Base-by-base conservation (phyloP, 2,113 vertebrate species). In the Centropus bengalensis region DNA sequence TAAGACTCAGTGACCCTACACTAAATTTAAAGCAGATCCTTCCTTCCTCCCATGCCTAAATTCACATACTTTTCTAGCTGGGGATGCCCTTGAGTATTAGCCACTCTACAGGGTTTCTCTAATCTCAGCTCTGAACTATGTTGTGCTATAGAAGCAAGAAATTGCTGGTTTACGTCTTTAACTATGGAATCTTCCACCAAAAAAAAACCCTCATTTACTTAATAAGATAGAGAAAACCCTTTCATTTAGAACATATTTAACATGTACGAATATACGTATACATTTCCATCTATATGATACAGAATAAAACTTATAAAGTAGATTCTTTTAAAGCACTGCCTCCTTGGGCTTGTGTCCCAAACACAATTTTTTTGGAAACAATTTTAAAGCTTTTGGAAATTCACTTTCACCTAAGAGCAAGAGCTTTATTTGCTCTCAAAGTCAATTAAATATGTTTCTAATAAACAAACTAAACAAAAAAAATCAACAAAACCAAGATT, bases 1-100 rank as follows among this genome's bases (percentile, higher is more conserved):
- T 98, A 98, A 97, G 98, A 98, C 94, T 98, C 98, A 98, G 98
- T 98, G 98, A 98, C 98, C 98, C 98, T 97, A 98, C 97, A 98
- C 98, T 98, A 98, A 98, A 98, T 97, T 98, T 98, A 98, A 98
- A 98, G 98, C 98, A 98, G 98, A 98, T 98, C 98, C 98, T 98
- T 98, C 98, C 98, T 98, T 98, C 98, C 98, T 98, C 98, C 97
- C 98, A 98, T 98, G 98, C 97, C 97, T 97, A 98, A 98, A 98
- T 98, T 98, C 98, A 98, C 98, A 98, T 98, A 98, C 97, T 98
- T 98, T 97, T 98, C 98, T 97, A 98, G 97, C 2, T 98, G 98
- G 98, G 96, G 97, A 98, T 98, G 98, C 98, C 98, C 98, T 98
- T 96, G 45, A 98, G 98, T 98, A 98, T 98, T 98, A 98, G 98